Evolutionary conservation across 2,888 invertebrate genomes (phyloP), one percentile per base, ranked within the genome.

Genomic region (Cheilosia soror): DNA sequence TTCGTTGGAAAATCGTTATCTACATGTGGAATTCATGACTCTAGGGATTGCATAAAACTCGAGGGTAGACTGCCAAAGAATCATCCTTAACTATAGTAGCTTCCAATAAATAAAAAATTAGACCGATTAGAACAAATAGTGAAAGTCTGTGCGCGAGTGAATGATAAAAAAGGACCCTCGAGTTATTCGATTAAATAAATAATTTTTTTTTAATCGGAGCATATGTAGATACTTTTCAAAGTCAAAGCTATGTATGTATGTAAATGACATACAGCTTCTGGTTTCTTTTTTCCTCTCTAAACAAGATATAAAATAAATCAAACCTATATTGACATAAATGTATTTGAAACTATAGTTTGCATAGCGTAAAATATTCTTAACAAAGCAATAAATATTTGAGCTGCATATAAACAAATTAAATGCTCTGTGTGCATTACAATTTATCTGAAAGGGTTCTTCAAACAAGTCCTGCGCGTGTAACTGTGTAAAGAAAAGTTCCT

Each of bases 401-500:
- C 6, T 53, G 40, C 53, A 44, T 44, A 53, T 42, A 73, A 63
- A 58, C 11, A 73, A 63, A 25, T 55, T 55, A 63, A 55, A 11
- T 9, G 51, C 0, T 55, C 25, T 6, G 31, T 47, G 63, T 73
- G 73, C 53, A 73, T 55, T 42, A 42, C 13, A 51, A 49, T 58
- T 29, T 49, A 13, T 4, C 25, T 42, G n/a, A 29, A 53, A 57
- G 51, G 13, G 20, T 29, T 5, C 13, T 31, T 29, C 11, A 44
- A 40, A 37, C 4, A 20, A 6, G 47, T 69, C 77, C 77, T 77
- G 77, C 77, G 69, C 77, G 44, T 53, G n/a, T 47, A 15, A 51
- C 37, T 47, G 62, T 60, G 37, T 62, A 25, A 68, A 60, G 31
- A 76, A 62, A 76, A 76, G 53, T 76, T 69, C 69, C 69, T 77